These are phyloP conservation scores for Myotis davidii DNA, from an alignment of 2,113 vertebrate species.

Conservation along the genomic window DNA sequence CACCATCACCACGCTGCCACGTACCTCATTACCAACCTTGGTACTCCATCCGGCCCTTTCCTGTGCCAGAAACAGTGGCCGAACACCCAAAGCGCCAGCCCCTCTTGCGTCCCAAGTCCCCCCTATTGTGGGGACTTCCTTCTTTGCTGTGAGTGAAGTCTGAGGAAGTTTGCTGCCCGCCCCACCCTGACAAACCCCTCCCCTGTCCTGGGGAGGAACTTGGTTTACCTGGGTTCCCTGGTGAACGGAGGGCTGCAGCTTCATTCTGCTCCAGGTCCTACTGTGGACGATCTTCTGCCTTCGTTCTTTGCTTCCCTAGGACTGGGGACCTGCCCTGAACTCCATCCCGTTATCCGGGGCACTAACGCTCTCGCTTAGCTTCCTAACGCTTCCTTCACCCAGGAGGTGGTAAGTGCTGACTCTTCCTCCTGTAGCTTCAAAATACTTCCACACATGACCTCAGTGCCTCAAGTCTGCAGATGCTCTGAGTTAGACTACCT, in stretches of 20 bases:
- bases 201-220: not conserved
- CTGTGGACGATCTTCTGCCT: not conserved
- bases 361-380: not conserved
- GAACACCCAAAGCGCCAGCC: not conserved
- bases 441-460: not conserved
- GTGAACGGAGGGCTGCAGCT: not conserved
- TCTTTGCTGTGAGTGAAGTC: not conserved
- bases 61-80: not conserved
- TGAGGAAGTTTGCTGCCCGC: not conserved
- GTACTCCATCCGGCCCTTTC: not conserved
- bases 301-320: not conserved
- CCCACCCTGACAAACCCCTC: rapidly evolving
- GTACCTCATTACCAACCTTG: not conserved
- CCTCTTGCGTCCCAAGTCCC: not conserved
- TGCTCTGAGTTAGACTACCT: not conserved
- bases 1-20: not conserved
- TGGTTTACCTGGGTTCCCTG: not conserved
- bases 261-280: not conserved
- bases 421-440: not conserved
- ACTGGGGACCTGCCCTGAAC: not conserved
- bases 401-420: not conserved
- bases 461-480: not conserved
- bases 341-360: not conserved
- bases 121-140: not conserved
- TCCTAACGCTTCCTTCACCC: not conserved